phyloP scores from a whole-genome alignment of 2,888 invertebrate genomes.

The Orthosia incerta region DNA sequence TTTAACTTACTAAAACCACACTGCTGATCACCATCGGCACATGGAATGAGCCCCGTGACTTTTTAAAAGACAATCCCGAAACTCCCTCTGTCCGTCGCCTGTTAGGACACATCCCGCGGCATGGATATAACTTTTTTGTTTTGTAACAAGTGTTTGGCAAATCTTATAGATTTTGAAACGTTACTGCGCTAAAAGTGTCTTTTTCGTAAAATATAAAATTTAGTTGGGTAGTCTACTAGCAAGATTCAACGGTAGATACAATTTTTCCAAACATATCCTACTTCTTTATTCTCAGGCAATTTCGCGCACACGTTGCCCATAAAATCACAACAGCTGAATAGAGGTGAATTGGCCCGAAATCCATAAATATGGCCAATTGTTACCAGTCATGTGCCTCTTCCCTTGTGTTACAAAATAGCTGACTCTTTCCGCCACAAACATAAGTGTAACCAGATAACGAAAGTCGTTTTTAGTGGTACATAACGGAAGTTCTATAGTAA shows the following conservation, averaged over 20 bases:
- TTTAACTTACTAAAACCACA: no score
- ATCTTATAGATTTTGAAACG: not conserved
- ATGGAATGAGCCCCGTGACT: no score
- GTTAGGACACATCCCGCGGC: no score
- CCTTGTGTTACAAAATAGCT: not conserved
- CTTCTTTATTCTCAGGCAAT: conserved; percentile 18
- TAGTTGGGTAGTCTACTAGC: not conserved
- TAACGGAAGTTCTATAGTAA: no score
- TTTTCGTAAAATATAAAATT: no score
- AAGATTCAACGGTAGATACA: not conserved
- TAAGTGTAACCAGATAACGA: no score
- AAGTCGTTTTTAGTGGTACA: no score
- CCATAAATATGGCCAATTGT: conserved; percentile 40
- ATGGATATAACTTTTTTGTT: no score
- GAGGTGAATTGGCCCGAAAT: conserved; percentile 28
- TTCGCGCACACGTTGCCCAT: conserved; percentile 28
- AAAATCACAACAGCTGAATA: conserved; percentile 35
- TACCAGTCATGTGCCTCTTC: conserved; percentile 8
- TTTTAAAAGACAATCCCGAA: no score
- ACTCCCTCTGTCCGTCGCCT: no score
- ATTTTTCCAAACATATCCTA: no score
- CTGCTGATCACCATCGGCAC: no score
- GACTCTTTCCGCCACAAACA: not conserved
- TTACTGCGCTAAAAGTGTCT: not conserved
- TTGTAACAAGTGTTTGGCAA: not conserved